A percentile compares a stretch with the other conserved stretches of the same genome.
phyloP scores from a whole-genome alignment of 2,113 vertebrate species.

The Emydura subglobosa region DNA sequence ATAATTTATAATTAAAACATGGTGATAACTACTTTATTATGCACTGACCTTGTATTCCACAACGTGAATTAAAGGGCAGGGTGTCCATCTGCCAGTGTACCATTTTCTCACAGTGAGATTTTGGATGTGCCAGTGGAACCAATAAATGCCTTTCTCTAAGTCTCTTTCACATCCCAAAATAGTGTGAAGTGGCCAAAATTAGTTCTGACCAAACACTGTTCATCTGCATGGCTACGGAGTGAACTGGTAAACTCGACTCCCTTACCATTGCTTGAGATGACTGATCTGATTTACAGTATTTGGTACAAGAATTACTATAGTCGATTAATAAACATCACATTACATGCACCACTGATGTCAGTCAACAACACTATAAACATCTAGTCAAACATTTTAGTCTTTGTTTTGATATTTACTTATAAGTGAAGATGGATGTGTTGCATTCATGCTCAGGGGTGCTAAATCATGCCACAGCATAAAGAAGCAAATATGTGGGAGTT shows the following conservation, averaged over 20 bases:
- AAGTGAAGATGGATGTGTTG: background rate
- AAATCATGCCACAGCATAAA: background rate
- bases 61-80: background rate
- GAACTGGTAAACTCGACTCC: background rate
- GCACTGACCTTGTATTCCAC: background rate
- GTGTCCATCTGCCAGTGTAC: background rate
- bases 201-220: background rate
- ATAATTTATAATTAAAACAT: background rate
- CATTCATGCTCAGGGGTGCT: slow-evolving; percentile 22
- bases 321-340: slow-evolving; percentile 25
- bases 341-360: background rate
- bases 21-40: background rate
- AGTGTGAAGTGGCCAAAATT: accelerated
- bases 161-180: accelerated
- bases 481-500: background rate
- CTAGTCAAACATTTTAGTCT: background rate
- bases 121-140: background rate
- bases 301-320: background rate
- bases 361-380: background rate
- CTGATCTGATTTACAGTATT: background rate
- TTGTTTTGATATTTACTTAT: background rate
- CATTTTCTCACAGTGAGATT: background rate
- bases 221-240: background rate
- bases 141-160: background rate
- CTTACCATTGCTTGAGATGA: background rate